Evolutionary conservation across 2,797 vertebrate species (phyloP).

Genomic region (Myripristis jacobus): DNA sequence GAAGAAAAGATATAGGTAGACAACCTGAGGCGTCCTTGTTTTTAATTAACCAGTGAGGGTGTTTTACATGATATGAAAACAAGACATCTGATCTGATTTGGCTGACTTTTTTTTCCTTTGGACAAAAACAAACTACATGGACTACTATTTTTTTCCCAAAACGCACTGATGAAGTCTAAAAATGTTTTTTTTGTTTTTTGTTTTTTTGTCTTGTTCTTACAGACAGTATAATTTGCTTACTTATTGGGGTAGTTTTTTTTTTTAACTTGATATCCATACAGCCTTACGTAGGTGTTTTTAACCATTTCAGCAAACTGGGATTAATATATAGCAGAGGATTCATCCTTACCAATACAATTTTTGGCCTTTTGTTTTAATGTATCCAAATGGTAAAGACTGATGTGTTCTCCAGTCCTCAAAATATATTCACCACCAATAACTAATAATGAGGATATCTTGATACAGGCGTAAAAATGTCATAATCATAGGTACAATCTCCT

Average conservation of each 20-base stretch:
- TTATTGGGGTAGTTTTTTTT: constrained; percentile 12
- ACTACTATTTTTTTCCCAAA: constrained; percentile 56
- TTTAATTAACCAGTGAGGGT: constrained; percentile 32
- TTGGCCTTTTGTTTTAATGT: constrained; percentile 18
- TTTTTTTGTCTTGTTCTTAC: no score
- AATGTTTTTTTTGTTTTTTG: constrained; percentile 1
- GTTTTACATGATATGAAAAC: constrained; percentile 46
- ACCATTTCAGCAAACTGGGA: constrained; percentile 28
- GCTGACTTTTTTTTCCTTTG: constrained; percentile 26
- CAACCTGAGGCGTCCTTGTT: constrained; percentile 64
- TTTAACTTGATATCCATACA: background rate
- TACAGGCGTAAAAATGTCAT: constrained; percentile 59
- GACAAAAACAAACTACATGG: constrained; percentile 55
- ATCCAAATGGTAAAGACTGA: constrained; percentile 16
- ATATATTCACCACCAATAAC: constrained; percentile 36
- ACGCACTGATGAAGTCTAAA: constrained; percentile 35
- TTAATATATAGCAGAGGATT: constrained; percentile 32
- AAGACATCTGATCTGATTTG: constrained; percentile 41
- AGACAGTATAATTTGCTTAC: constrained; percentile 23
- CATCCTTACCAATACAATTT: constrained; percentile 7
- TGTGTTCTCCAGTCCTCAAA: constrained; percentile 24
- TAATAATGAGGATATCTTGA: constrained; percentile 39
- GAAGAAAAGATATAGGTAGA: constrained; percentile 51
- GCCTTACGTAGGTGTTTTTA: background rate
- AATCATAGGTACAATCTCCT: constrained; percentile 52